Conservation (phyloP, 2,797 vertebrate species). For the Argyrosomus regius region DNA sequence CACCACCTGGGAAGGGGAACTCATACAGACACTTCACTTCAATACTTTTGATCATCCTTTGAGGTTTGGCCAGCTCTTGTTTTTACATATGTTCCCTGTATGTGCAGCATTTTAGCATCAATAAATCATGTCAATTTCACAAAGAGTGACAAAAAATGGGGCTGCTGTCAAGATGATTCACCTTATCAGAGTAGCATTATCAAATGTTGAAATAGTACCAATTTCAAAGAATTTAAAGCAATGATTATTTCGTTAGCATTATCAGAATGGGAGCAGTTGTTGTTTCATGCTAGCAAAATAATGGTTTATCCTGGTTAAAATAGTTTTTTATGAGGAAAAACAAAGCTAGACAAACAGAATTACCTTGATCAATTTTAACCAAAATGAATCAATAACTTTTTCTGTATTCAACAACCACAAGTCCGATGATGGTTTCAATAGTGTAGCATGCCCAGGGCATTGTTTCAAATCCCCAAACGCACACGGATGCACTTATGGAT, state of each 20-base stretch:
- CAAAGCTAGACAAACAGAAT: neutral
- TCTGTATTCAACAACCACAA: neutral
- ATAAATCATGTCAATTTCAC: neutral
- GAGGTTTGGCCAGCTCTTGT: neutral
- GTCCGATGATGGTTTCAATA: neutral
- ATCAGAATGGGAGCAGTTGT: too few relatives aligned
- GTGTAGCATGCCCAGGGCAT: neutral
- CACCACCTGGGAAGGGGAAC: conserved; percentile 68
- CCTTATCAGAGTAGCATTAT: too few relatives aligned
- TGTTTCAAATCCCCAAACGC: too few relatives aligned
- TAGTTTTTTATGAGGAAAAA: neutral
- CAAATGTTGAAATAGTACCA: too few relatives aligned
- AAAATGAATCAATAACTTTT: neutral
- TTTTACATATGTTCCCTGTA: neutral
- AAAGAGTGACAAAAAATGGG: neutral
- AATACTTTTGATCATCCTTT: neutral
- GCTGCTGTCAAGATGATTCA: neutral
- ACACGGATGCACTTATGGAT: too few relatives aligned
- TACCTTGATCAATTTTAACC: neutral
- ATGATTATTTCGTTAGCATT: too few relatives aligned
- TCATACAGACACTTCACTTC: conserved; percentile 2
- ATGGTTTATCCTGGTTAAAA: neutral
- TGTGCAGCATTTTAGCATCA: neutral
- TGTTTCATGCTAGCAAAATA: neutral
- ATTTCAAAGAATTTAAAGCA: too few relatives aligned